Evolutionary conservation across 2,113 vertebrate genomes (phyloP).

Genomic region (Coregonus clupeaformis): DNA sequence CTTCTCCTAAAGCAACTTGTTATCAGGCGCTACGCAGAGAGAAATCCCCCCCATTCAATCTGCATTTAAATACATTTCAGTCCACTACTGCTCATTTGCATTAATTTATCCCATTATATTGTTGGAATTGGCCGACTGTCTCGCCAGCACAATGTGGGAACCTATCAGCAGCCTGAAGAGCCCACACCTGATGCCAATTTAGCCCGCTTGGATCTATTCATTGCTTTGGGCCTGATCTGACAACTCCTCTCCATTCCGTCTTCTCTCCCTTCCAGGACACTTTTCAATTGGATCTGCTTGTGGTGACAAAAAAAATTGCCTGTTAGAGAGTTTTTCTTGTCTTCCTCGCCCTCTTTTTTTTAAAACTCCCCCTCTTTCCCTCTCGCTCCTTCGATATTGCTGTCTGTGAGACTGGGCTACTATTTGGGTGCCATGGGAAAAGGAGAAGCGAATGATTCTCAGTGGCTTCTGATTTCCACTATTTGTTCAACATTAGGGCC

Average conservation of each 20-base stretch:
- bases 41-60: slow-evolving; percentile 83
- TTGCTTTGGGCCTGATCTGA: slow-evolving; percentile 84
- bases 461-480: slow-evolving; percentile 99
- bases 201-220: slow-evolving; percentile 85
- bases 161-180: slow-evolving; percentile 84
- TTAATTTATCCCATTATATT: slow-evolving; percentile 99
- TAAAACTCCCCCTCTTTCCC: slow-evolving; percentile 30
- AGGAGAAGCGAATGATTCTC: slow-evolving; percentile 98
- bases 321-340: slow-evolving; percentile 70
- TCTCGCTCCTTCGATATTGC: slow-evolving; percentile 39
- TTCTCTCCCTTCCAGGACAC: slow-evolving; percentile 83
- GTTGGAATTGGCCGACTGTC: slow-evolving; percentile 96
- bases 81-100: slow-evolving; percentile 98
- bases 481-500: slow-evolving; percentile 99
- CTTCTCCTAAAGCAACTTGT: slow-evolving; percentile 98
- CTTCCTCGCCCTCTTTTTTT: slow-evolving; percentile 49
- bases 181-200: slow-evolving; percentile 98
- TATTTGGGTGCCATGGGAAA: slow-evolving; percentile 99
- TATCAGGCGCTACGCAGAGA: slow-evolving; percentile 95
- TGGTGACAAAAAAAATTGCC: slow-evolving; percentile 95
- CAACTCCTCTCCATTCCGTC: slow-evolving; percentile 74
- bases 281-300: slow-evolving; percentile 95
- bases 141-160: slow-evolving; percentile 90
- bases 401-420: slow-evolving; percentile 82
- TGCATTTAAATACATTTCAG: slow-evolving; percentile 99